Evolutionary conservation across 2,113 vertebrate genomes (phyloP), one percentile per base, ranked within the genome.

Genomic region (Semicossyphus pulcher): DNA sequence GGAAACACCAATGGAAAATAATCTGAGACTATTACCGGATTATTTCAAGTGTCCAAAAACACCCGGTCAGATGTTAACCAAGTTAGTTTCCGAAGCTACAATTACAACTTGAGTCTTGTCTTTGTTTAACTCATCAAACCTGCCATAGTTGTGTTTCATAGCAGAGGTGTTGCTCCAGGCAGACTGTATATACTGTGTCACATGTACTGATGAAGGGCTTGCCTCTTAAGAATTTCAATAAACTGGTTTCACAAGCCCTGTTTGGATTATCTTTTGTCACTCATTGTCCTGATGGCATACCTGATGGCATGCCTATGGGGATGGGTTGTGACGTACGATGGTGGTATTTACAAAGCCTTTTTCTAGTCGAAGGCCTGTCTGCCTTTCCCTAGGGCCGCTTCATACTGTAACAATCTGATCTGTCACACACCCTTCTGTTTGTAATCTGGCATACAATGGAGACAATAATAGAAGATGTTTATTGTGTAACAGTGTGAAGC

Each of bases 261-360:
- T 45, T 78, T 11, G 36, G 32, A 39, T 36, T 52, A 56, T 14
- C 47, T 2, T 54, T 48, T 60, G 36, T 74, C 42, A 29, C 31
- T 83, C 60, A 71, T 23, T 52, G 18, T 52, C 10, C 32, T 44
- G 54, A 26, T 15, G 28, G 29, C 69, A 42, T 49, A 49, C 67
- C 53, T 77, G 45, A 36, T 42, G 26, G 49, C 39, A 56, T 31
- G 26, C 8, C 21, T 60, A 64, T 66, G 45, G 23, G 21, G 37
- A 67, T 4, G 58, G 62, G 41, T 42, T 21, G 29, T 54, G 53
- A 48, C 42, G 69, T 39, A 62, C 56, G 64, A 14, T 69, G 4
- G 16, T 9, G 72, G 31, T 80, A 85, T 86, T 85, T 86, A 78
- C 65, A 75, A 84, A 85, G 45, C 65, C 56, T 37, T 34, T 39